Conservation (phyloP, 2,888 invertebrate genomes). For the Trachelus iudaicus region DNA sequence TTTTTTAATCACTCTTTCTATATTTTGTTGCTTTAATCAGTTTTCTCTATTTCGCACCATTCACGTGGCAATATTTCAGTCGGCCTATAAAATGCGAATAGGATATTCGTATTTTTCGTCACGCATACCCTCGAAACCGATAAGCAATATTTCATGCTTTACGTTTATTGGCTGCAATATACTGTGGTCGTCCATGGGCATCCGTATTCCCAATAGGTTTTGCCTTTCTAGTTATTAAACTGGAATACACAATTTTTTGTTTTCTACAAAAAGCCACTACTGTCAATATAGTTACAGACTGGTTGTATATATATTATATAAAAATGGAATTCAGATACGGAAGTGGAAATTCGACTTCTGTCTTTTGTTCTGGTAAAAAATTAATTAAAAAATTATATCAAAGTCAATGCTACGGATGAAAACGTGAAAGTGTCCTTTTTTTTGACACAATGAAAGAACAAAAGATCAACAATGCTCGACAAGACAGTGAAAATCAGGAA, state of each 20-base stretch:
- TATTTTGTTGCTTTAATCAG: slow-evolving; percentile 2
- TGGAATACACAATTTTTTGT: neutral
- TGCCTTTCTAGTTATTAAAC: slow-evolving; percentile 14
- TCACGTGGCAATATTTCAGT: slow-evolving; percentile 12
- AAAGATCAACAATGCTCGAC: too few relatives aligned
- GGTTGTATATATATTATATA: too few relatives aligned
- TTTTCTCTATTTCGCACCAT: slow-evolving; percentile 15
- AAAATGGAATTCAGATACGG: too few relatives aligned
- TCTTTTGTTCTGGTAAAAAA: too few relatives aligned
- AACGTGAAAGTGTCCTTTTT: too few relatives aligned
- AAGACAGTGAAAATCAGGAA: too few relatives aligned
- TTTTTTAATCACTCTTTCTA: slow-evolving; percentile 13
- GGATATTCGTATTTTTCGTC: slow-evolving; percentile 22
- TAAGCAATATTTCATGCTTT: slow-evolving; percentile 55
- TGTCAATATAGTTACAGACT: too few relatives aligned
- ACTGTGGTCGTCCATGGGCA: slow-evolving; percentile 5
- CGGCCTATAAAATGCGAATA: slow-evolving; percentile 21
- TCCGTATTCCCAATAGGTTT: neutral
- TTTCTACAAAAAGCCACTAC: too few relatives aligned
- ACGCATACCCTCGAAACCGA: slow-evolving; percentile 39
- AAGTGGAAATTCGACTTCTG: too few relatives aligned
- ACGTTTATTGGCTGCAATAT: slow-evolving; percentile 48
- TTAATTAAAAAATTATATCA: too few relatives aligned
- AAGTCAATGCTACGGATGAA: too few relatives aligned
- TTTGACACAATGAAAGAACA: too few relatives aligned